Evolutionary conservation across 2,888 invertebrate genomes (phyloP), one percentile per base, ranked within the genome.

Genomic region (Microctonus aethiopoides): DNA sequence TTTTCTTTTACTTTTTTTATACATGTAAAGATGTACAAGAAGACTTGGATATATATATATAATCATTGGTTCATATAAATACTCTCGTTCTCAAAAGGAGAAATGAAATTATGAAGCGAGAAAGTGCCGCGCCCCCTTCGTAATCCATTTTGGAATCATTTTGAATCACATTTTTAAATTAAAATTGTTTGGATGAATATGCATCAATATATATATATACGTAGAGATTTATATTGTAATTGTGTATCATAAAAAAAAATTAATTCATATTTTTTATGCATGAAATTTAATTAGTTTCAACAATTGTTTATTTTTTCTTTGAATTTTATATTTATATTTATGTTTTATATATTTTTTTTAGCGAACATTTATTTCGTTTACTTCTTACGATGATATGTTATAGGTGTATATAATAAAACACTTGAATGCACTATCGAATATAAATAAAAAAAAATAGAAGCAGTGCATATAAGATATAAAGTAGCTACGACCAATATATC

Each of bases 81-180:
- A 46, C 54, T 34, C 61, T 51, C 34, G 16, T 41, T 41, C 61
- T 64, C 68, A 46, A 46, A n/a, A 16, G 16, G 46, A 7, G 16
- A 16, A 46, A 20, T 46, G 46, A 46, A 2, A 46, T 46, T 46
- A 46, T 46, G 9, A 46, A 46, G 70, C 71, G 72, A 73, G 75
- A 75, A 75, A 75, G 75, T 71, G 75, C 72, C 71, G 64, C 72
- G 73, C 75, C 73, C 72, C 69, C 54, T 74, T 69, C 73, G 72
- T 72, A 71, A 71, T 63, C 67, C 68, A 65, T 62, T 46, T 46
- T 16, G 22, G 16, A 68, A 66, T n/a, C 24, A 54, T 26, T 11
- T 54, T 54, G 13, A 24, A 54, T 54, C 57, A 57, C 13, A 29
- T n/a, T 32, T 32, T 56, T n/a, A 24, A 56, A 6, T 56, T 56